These are phyloP conservation scores for Lepidurus arcticus DNA, from an alignment of 1,140 invertebrate genomes.

Conservation along the genomic window DNA sequence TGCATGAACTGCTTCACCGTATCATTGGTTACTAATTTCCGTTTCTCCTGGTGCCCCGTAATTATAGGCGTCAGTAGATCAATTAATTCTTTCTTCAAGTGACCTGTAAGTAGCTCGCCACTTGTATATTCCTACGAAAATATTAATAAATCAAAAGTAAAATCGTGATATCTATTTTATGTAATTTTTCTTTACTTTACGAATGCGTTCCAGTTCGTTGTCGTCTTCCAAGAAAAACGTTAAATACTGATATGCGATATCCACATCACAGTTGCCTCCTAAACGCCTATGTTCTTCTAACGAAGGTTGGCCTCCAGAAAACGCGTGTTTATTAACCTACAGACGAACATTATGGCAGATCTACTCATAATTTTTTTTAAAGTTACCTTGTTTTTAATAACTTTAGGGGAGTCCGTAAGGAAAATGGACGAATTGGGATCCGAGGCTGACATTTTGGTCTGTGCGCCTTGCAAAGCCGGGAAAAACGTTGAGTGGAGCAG, in stretches of 20 bases:
- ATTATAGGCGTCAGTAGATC: slow-evolving; percentile 68
- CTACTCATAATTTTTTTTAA: neutral
- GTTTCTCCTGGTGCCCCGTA: slow-evolving; percentile 70
- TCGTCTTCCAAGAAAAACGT: slow-evolving; percentile 95
- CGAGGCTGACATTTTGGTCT: slow-evolving; percentile 97
- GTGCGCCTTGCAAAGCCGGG: slow-evolving; percentile 90
- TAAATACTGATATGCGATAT: slow-evolving; percentile 93
- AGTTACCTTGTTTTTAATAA: slow-evolving; percentile 89
- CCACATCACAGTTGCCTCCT: slow-evolving; percentile 93
- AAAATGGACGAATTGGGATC: slow-evolving; percentile 92
- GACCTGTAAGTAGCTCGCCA: slow-evolving; percentile 86
- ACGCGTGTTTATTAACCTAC: slow-evolving; percentile 95
- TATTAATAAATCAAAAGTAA: slow-evolving; percentile 31
- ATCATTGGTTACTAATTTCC: slow-evolving; percentile 79
- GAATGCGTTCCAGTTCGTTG: slow-evolving; percentile 73
- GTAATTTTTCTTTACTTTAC: slow-evolving; percentile 51
- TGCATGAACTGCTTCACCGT: slow-evolving; percentile 76
- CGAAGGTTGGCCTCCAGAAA: slow-evolving; percentile 90
- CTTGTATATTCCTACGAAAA: slow-evolving; percentile 70
- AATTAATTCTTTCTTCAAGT: slow-evolving; percentile 89
- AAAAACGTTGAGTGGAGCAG: slow-evolving; percentile 91
- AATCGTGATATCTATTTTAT: neutral
- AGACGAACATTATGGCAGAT: slow-evolving; percentile 33
- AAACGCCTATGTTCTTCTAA: slow-evolving; percentile 84
- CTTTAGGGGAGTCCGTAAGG: slow-evolving; percentile 88